Evolutionary conservation across 2,113 vertebrate species (phyloP), one percentile per base, ranked within the genome.

Genomic region (Tinamus guttatus): DNA sequence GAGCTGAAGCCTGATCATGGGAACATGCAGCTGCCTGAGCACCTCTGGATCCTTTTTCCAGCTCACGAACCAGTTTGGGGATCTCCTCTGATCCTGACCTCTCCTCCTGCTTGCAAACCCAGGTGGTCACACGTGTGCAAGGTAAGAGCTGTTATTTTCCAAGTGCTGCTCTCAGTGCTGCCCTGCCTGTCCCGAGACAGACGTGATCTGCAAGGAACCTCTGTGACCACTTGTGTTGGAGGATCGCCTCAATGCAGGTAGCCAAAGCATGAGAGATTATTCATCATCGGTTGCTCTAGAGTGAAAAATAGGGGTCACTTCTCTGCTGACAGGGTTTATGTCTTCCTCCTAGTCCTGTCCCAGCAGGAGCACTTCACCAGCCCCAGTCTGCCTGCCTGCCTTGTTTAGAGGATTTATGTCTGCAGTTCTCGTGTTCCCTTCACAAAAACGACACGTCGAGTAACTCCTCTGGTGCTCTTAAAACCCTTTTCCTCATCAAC

Each of bases 291-390:
- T 8, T 73, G 75, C 49, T 80, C 18, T 2, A 22, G 5, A 20
- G 67, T 85, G 87, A 95, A 92, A 92, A 82, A 94, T 34, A 58
- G 77, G 74, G 85, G 83, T 90, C 82, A 73, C 6, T 28, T 79
- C 77, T 58, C 58, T 84, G 73, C 41, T 76, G 77, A 49, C 88
- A 84, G 64, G 12, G 63, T 59, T 4, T 69, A 84, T 28, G 36
- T 58, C 47, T 56, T 9, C n/a, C 73, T 76, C 92, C 74, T 93
- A 81, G 77, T 27, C 81, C 93, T 22, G 1, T 63, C 56, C 69
- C 27, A 8, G 47, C 51, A 30, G 43, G 90, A 73, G 60, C 34
- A 40, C 0, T 0, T 69, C 65, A 43, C 34, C 1, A 1, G 78
- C 52, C 27, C 77, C 1, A 0, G 40, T 10, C 52, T 79, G 73